Evolutionary conservation across 2,797 vertebrate genomes (phyloP), one percentile per base, ranked within the genome.

Genomic region (Chelidonichthys spinosus): DNA sequence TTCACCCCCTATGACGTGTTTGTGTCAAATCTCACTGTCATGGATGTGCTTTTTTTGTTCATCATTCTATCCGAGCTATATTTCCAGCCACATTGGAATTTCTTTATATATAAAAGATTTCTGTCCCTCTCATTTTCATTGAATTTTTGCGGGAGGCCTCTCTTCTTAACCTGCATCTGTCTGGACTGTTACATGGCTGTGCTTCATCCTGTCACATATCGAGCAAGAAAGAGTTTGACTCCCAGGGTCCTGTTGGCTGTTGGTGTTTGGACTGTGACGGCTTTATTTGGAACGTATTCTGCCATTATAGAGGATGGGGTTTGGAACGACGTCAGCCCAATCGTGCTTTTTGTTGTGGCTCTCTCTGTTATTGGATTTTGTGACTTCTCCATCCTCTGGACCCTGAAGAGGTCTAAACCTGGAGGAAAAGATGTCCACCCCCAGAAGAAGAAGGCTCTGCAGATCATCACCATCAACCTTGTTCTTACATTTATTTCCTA

Each of bases 121-220:
- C 1, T 7, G 11, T 3, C 4, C 35, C 72, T 75, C 5, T 63
- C 58, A 2, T 25, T 32, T 39, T 25, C 65, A 46, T 49, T 89
- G 0, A 46, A 3, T 39, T 0, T 84, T 7, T 67, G 14, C 11
- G 85, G 86, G 0, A 82, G 84, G 54, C 86, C 72, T 62, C 44
- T 79, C 17, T 56, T 74, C 11, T 4, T 49, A 8, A 33, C 66
- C 36, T 70, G 65, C 2, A 17, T 79, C 40, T 87, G 74, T 64
- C 62, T 74, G 44, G 86, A 90, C 50, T 83, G 79, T 36, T 88
- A 86, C 56, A 4, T 89, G 59, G 84, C 90, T 54, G 89, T 92
- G 47, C 32, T 86, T 76, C 60, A 87, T 70, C 87, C 87, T 4
- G 64, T 88, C 44, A 17, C 36, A 2, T 79, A 74, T 65, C 60